Conservation (phyloP, 53 echinoderm and acorn worm genomes). For the Zoroaster sp. region DNA sequence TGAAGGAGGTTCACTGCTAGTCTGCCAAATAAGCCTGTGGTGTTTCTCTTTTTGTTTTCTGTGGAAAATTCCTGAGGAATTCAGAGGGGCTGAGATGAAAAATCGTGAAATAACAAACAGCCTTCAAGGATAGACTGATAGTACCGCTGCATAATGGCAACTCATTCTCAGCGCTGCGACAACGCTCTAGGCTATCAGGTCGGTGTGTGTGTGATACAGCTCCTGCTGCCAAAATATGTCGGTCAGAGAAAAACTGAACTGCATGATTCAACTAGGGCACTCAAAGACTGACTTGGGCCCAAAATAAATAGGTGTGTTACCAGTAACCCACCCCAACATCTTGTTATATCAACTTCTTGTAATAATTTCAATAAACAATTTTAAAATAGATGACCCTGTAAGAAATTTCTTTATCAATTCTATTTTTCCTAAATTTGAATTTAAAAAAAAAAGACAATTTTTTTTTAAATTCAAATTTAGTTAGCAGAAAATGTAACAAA, state of each 20-base stretch:
- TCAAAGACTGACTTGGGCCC: not conserved
- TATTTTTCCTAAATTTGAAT: too few relatives aligned
- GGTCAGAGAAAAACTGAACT: not conserved
- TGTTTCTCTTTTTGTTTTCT: not conserved
- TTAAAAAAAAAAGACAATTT: too few relatives aligned
- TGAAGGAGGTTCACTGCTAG: not conserved
- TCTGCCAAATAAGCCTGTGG: slow-evolving; percentile 17
- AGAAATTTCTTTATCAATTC: too few relatives aligned
- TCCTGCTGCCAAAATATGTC: slow-evolving; percentile 25
- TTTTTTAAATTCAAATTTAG: too few relatives aligned
- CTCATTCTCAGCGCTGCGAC: not conserved
- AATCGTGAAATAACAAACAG: slow-evolving; percentile 52
- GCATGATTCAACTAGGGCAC: not conserved
- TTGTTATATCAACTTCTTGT: too few relatives aligned
- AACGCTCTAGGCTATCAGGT: not conserved
- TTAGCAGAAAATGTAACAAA: too few relatives aligned
- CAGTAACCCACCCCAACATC: not conserved
- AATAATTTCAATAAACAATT: too few relatives aligned
- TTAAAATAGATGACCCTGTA: too few relatives aligned
- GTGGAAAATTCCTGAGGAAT: slow-evolving; percentile 42
- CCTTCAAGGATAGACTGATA: not conserved
- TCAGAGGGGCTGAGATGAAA: slow-evolving; percentile 11
- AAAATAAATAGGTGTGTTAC: not conserved
- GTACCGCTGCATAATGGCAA: not conserved
- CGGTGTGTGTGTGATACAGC: not conserved